Percentiles rank a stretch among this genome's conserved stretches.
These are phyloP conservation scores for Pseudorhombus dupliciocellatus DNA, from an alignment of 2,113 vertebrate species.

Conservation along the genomic window DNA sequence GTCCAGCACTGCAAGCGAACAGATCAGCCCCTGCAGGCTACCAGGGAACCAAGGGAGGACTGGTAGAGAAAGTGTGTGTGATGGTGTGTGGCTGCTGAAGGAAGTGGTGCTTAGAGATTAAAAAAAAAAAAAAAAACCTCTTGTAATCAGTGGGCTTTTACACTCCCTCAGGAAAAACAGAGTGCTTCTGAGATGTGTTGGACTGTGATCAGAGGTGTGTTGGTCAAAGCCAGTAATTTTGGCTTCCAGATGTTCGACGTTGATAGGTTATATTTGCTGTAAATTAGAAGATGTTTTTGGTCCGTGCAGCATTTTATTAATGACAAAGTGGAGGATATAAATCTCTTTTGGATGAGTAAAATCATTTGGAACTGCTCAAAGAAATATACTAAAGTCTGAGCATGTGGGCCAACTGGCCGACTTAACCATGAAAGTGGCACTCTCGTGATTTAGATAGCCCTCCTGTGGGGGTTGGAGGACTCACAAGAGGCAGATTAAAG, in stretches of 20 bases:
- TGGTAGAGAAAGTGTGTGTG: slow-evolving; percentile 37
- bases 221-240: slow-evolving; percentile 19
- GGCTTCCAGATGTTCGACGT: slow-evolving; percentile 19
- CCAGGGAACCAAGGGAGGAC: slow-evolving; percentile 20
- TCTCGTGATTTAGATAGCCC: background rate
- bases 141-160: slow-evolving; percentile 38
- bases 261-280: background rate
- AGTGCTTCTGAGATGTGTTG: slow-evolving; percentile 55
- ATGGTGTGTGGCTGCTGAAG: slow-evolving; percentile 15
- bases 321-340: background rate
- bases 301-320: background rate
- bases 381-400: background rate
- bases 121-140: slow-evolving; percentile 10
- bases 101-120: slow-evolving; percentile 44
- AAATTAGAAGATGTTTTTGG: background rate
- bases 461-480: background rate
- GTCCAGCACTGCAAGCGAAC: slow-evolving; percentile 54
- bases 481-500: background rate
- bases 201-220: slow-evolving; percentile 56
- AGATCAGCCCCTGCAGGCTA: slow-evolving; percentile 37
- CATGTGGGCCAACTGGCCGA: background rate
- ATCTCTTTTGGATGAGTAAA: background rate
- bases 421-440: background rate
- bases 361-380: background rate
- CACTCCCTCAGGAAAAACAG: slow-evolving; percentile 38